Evolutionary conservation across 2,113 vertebrate genomes (phyloP).

Genomic region (Monopterus albus): DNA sequence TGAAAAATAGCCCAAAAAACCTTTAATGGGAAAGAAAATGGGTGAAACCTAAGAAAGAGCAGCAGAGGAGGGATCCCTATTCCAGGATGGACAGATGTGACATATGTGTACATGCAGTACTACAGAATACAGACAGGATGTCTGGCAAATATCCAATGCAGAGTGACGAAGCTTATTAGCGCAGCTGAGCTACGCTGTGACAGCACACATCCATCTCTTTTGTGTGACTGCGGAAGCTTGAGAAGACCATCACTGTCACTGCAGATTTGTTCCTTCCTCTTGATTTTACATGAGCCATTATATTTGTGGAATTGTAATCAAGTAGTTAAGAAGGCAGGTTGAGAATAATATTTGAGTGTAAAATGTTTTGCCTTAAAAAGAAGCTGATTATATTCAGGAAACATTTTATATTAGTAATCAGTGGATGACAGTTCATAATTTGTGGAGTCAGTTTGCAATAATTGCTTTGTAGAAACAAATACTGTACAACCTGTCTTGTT

Average conservation of each 20-base stretch:
- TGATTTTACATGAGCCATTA: constrained; percentile 20
- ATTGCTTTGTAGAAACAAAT: constrained; percentile 29
- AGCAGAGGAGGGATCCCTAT: too few species aligned
- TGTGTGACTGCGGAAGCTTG: constrained; percentile 2
- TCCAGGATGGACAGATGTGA: too few species aligned
- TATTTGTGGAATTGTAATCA: constrained; percentile 43
- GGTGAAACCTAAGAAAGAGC: too few species aligned
- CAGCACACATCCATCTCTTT: constrained; percentile 38
- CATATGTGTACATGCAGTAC: too few species aligned
- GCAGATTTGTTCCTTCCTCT: constrained; percentile 23
- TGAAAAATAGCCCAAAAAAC: too few species aligned
- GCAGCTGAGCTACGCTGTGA: constrained; percentile 17
- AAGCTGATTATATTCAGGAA: constrained; percentile 38
- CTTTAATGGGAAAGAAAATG: too few species aligned
- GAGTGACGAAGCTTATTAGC: constrained; percentile 43
- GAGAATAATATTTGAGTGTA: constrained; percentile 29
- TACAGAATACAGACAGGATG: too few species aligned
- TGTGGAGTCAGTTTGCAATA: constrained; percentile 31
- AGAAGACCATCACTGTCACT: neutral
- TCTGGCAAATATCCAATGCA: constrained; percentile 12
- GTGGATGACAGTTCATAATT: constrained; percentile 19
- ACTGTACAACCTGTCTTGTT: constrained; percentile 14
- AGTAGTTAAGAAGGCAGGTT: constrained; percentile 17
- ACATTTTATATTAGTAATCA: constrained; percentile 45
- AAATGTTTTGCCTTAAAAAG: constrained; percentile 41